Conservation (phyloP, 1,140 invertebrate species). For the Zaprionus inermis region DNA sequence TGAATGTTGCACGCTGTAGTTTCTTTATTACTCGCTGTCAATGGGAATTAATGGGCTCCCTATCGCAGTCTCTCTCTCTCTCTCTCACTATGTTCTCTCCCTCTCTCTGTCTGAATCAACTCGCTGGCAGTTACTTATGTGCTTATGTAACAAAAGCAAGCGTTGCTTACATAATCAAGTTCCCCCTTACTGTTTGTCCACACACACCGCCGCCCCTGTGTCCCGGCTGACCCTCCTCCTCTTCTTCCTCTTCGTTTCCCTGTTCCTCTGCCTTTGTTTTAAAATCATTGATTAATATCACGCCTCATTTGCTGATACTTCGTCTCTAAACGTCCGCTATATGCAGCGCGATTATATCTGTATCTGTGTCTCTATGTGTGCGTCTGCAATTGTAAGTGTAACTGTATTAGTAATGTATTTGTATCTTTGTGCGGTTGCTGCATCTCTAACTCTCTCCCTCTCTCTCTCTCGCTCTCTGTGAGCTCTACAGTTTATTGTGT, state of each 20-base stretch:
- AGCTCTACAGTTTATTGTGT: neutral
- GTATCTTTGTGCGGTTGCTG: constrained; percentile 3
- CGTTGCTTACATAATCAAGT: neutral
- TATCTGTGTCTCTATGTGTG: neutral
- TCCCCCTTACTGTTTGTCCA: neutral
- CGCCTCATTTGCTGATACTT: constrained; percentile 37
- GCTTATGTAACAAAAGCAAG: constrained; percentile 7
- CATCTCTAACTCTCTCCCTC: neutral
- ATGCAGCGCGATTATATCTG: constrained; percentile 4
- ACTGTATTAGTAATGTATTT: constrained; percentile 17
- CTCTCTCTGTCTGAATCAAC: constrained; percentile 3
- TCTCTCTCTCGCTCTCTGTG: no score
- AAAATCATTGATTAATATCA: constrained; percentile 47
- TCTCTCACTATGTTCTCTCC: no score
- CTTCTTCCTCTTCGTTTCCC: neutral
- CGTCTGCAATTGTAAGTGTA: constrained; percentile 9
- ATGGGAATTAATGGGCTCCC: neutral
- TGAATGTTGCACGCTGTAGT: neutral
- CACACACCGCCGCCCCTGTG: no score
- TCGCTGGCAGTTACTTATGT: constrained; percentile 1
- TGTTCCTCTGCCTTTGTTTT: constrained; percentile 16
- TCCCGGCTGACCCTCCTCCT: no score
- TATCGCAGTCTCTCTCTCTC: neutral
- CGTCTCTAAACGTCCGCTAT: constrained; percentile 10
- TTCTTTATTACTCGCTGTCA: constrained; percentile 3